Base-by-base conservation (phyloP, 2,113 vertebrate genomes). In the Camelus dromedarius region DNA sequence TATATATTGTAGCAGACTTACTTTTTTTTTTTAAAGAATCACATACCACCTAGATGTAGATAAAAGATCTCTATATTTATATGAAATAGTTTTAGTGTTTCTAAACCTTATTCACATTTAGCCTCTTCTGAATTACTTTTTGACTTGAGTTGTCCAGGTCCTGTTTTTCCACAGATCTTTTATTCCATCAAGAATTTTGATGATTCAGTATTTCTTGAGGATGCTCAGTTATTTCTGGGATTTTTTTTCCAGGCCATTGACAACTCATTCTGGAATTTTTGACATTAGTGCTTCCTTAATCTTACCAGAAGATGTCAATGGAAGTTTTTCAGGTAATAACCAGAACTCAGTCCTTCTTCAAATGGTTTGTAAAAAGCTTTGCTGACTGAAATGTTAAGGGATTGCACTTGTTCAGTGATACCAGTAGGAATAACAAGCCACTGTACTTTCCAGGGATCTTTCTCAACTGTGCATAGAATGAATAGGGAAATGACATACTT, bases 271-370 rank as follows among this genome's bases (percentile, higher is more conserved):
- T 86, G 46, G n/a, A 70, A 66, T 32, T 80, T 54, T 72, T 87
- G 35, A 48, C 16, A 3, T 32, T 91, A 66, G 66, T 42, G 66
- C 67, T 92, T 66, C 24, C 30, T 73, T 58, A 24, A 50, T 75
- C 58, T 95, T 67, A 50, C 20, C 50, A 56, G 66, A 87, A 87
- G 48, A 35, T 88, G 48, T 95, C 24, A 67, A 6, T 64, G 18
- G 10, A 66, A 81, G 66, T 70, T 91, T 91, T 95, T 79, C 32
- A 70, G 62, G 35, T 91, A 69, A 69, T 84, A 77, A 87, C 60
- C 50, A 90, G 89, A 72, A 80, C 46, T 72, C 16, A 80, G 16
- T 35, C 22, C 28, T 82, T 66, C 19, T 82, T 83, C 48, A 67
- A 0, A 10, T 75, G 6, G 26, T 75, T 87, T 87, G 81, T 81